Evolutionary conservation across 2,888 invertebrate species (phyloP), one percentile per base, ranked within the genome.

Genomic region (Ophioninae sp.): DNA sequence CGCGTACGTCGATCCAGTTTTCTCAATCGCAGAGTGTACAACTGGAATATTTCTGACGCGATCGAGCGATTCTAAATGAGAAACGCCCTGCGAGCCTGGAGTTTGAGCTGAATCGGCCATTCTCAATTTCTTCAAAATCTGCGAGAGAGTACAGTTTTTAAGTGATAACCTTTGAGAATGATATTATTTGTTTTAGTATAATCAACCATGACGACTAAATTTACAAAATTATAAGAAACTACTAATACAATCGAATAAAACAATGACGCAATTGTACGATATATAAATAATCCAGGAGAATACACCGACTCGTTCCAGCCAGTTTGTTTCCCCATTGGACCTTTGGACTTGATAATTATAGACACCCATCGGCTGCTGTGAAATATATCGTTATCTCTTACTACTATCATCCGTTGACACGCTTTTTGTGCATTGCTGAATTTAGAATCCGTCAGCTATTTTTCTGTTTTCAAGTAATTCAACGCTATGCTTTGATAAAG

Each of bases 1-100:
- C 6, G 90, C 86, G 79, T 93, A 93, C 1, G 92, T 93, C 3
- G 91, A 90, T 73, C 89, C 91, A 0, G 93, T 92, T 84, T 90
- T 93, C 68, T 92, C 93, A 41, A 93, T 90, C 0, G 92, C 92
- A 7, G 91, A 90, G 73, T 91, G 89, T 6, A 93, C 89, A 20
- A 92, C 88, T 8, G 93, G 92, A 74, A 93, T 91, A 68, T 88
- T 92, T 72, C 87, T 89, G 2, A 93, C 90, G 0, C 93, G 91
- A 82, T 92, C 90, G 7, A 93, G 44, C 0, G 92, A 92, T 81
- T 93, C 93, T 30, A 93, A 78, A 68, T 90, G 91, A 8, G 91
- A 90, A 13, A 80, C 83, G 39, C 82, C 82, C 23, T 81, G 80
- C 10, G 69, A 75, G 7, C 23, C 69, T 8, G 83, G 21, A 64